phyloP scores from a whole-genome alignment of 1,140 invertebrate species.

The Brachionus angularis region DNA sequence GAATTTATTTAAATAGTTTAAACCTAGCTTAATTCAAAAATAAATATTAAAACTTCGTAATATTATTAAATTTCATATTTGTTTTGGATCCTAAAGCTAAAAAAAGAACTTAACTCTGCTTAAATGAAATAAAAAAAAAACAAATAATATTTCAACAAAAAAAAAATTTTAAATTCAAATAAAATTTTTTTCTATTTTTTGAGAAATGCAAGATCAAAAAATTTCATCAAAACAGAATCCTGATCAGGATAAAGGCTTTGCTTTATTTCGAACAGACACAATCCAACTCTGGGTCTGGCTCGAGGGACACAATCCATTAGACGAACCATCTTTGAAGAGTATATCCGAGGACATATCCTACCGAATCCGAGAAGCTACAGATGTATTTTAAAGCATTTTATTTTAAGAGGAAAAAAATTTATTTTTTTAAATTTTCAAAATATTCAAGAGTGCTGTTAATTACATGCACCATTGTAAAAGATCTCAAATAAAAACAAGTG shows the following conservation, averaged over 20 bases:
- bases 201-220: slow-evolving; percentile 23
- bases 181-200: too few species aligned
- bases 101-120: too few species aligned
- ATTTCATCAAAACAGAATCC: neutral
- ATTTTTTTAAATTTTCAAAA: neutral
- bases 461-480: slow-evolving; percentile 41
- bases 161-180: neutral
- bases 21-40: too few species aligned
- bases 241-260: slow-evolving; percentile 24
- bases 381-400: neutral
- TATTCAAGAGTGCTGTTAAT: slow-evolving; percentile 8
- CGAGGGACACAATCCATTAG: slow-evolving; percentile 29
- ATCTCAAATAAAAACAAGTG: slow-evolving; percentile 13
- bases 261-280: slow-evolving; percentile 17
- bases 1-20: too few species aligned
- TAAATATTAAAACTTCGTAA: too few species aligned
- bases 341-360: slow-evolving; percentile 39
- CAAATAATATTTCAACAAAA: neutral
- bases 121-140: too few species aligned
- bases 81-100: too few species aligned
- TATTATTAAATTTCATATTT: too few species aligned
- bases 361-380: slow-evolving; percentile 7
- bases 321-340: slow-evolving; percentile 28
- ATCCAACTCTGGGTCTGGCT: slow-evolving; percentile 38
- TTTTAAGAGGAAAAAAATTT: neutral